These are phyloP conservation scores for Machimus rusticus DNA, from an alignment of 2,888 invertebrate species.

Conservation along the genomic window DNA sequence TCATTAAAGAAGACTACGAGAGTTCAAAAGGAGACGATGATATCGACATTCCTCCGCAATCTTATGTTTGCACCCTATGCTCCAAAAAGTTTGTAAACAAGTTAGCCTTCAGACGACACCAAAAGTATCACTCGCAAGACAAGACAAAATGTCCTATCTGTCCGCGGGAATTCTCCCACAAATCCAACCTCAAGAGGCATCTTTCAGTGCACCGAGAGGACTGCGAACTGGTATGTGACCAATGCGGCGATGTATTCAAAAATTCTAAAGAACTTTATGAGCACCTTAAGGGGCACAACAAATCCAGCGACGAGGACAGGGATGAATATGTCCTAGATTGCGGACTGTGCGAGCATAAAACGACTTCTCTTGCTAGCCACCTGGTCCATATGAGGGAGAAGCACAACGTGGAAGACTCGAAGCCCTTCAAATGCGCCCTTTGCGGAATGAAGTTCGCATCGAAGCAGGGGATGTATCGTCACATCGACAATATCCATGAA, in stretches of 20 bases:
- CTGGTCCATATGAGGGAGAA: slow-evolving; percentile 42
- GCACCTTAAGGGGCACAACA: slow-evolving; percentile 44
- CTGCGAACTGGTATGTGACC: slow-evolving; percentile 36
- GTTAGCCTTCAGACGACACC: slow-evolving; percentile 10
- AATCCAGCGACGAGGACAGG: background rate
- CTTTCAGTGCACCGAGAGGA: slow-evolving; percentile 38
- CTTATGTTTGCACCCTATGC: slow-evolving; percentile 17
- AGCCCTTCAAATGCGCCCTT: slow-evolving; percentile 45
- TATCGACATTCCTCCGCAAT: no score
- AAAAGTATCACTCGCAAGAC: slow-evolving; percentile 31
- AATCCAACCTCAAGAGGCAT: slow-evolving; percentile 46
- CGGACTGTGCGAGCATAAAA: slow-evolving; percentile 40
- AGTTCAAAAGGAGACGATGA: background rate
- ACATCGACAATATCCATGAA: slow-evolving; percentile 48
- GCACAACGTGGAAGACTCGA: slow-evolving; percentile 37
- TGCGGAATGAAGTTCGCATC: slow-evolving; percentile 44
- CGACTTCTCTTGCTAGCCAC: slow-evolving; percentile 40
- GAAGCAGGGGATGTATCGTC: slow-evolving; percentile 46
- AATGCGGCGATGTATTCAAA: slow-evolving; percentile 42
- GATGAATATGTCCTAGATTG: slow-evolving; percentile 44
- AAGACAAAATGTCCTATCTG: slow-evolving; percentile 46
- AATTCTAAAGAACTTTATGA: slow-evolving; percentile 26
- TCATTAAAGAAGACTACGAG: background rate
- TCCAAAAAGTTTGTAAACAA: slow-evolving; percentile 29
- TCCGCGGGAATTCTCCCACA: slow-evolving; percentile 35